Base-by-base conservation (phyloP, 2,888 invertebrate genomes). In the Lasiommata megera region DNA sequence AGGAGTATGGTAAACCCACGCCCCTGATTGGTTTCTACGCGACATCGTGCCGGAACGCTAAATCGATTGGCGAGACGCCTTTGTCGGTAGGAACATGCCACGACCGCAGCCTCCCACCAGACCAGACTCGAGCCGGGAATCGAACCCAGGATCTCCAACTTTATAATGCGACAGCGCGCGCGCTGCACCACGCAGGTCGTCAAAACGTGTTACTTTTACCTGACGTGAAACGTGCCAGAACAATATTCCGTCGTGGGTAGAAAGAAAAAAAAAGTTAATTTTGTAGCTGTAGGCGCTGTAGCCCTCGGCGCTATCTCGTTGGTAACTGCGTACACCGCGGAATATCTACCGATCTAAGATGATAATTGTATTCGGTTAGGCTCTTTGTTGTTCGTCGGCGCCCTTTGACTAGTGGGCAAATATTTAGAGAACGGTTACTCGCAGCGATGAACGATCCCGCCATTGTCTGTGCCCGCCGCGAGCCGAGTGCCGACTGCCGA, bases 341-440 rank as follows among this genome's bases (percentile, higher is more conserved):
- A 17, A 40, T 55, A 55, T 55, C 31, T 50, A 37, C 41, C 47
- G 60, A 62, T 60, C 36, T 60, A 37, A 56, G 56, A 57, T 63
- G 52, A 61, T 58, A 60, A 56, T 64, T 60, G 60, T 85, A 85
- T 84, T 78, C 76, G 72, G 61, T 48, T 48, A n/a, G 31, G 52
- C 41, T 55, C 74, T 63, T 71, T 67, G 66, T 72, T 70, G 63
- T 76, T 68, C 64, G 74, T 77, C 88, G 89, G 87, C 78, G 75
- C 77, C 77, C 84, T 88, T 89, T 89, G 89, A 82, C 80, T 66
- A 31, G 70, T 63, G 62, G 75, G 76, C 80, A 84, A 89, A 89
- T 88, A 86, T 89, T 89, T 89, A 83, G 80, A 74, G 79, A 84
- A 81, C 78, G 73, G 84, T 84, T 84, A 86, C 84, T 83, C 83